Conservation (phyloP, 2,888 invertebrate species). For the Stenchaetothrips biformis region DNA sequence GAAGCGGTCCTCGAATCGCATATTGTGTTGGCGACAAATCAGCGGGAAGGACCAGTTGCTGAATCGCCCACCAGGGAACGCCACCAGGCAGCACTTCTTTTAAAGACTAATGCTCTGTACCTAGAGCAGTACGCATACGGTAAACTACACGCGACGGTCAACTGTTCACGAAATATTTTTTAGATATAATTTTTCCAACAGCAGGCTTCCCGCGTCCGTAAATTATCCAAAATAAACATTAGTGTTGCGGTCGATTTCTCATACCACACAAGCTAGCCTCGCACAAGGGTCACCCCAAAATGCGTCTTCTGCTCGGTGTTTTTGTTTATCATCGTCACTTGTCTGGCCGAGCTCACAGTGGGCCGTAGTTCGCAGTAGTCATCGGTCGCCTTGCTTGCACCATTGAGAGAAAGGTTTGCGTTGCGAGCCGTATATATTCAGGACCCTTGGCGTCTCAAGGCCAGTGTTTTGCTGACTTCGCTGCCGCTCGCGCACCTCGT, state of each 20-base stretch:
- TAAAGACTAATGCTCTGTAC: too few species aligned
- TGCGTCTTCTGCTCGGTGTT: neutral
- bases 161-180: too few species aligned
- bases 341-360: neutral
- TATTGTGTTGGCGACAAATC: too few species aligned
- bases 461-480: neutral
- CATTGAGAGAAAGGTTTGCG: neutral
- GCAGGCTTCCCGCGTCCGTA: neutral
- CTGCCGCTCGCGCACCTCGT: neutral
- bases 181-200: neutral
- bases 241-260: neutral
- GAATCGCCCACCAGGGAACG: neutral
- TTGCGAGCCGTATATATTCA: neutral
- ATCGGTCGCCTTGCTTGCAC: neutral
- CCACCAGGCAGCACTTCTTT: neutral
- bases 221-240: neutral
- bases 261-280: neutral
- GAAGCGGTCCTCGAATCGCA: too few species aligned
- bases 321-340: slow-evolving; percentile 19
- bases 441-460: neutral
- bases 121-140: neutral
- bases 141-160: accelerated
- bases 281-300: neutral
- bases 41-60: too few species aligned
- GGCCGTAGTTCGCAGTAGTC: neutral